Evolutionary conservation across 1,140 invertebrate species (phyloP), one percentile per base, ranked within the genome.

Genomic region (Chrysoperla carnea): DNA sequence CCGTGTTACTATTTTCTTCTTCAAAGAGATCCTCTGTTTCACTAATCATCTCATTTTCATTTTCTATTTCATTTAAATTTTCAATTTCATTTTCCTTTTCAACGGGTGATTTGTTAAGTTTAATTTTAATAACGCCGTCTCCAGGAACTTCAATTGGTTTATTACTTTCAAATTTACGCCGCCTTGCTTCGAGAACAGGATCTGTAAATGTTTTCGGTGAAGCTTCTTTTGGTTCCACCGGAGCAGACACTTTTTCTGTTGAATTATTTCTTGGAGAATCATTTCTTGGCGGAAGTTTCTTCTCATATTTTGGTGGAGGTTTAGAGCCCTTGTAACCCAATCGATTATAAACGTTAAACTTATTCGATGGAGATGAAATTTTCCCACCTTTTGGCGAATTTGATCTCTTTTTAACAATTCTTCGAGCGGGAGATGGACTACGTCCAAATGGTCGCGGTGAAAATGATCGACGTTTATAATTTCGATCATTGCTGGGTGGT

Each of bases 61-160:
- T 50, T 13, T 50, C 49, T 15, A 43, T 46, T 36, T 51, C 52
- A 8, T 51, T 33, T 12, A 54, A 28, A 37, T 40, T 38, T 6
- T 44, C 42, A 6, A 33, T 15, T 31, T 49, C 49, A 7, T 27
- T 38, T 27, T 49, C 50, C 12, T 46, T 44, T 28, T 44, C 27
- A 23, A 35, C 37, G 8, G 41, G 44, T 39, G 3, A 29, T 36
- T 8, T 4, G 14, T 23, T 42, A 14, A 37, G 17, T 35, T 55
- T 61, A 39, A 61, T 44, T 37, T 56, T 47, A 17, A 61, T 59
- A 6, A 61, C 51, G 6, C 59, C 57, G 36, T 57, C 57, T 11
- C 31, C 31, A 27, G 45, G 54, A 12, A 50, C 41, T 28, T 49
- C 49, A 14, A 55, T 50, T 46, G 52, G 49, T 17, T 51, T 53